Conservation (phyloP, 2,797 vertebrate species). For the Sebastes matsubarae region DNA sequence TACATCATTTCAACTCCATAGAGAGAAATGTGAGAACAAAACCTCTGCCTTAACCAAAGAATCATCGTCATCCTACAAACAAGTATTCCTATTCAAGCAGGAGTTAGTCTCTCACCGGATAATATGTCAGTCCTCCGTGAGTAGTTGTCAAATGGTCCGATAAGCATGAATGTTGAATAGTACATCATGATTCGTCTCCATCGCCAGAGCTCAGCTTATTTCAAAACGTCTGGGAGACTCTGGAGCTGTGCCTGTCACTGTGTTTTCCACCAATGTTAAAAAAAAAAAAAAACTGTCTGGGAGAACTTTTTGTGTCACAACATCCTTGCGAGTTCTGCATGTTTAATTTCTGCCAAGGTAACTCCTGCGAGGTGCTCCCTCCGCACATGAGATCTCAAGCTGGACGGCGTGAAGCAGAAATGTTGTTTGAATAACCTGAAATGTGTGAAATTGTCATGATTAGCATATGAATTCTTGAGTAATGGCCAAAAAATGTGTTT, state of each 20-base stretch:
- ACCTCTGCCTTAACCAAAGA: slow-evolving; percentile 1
- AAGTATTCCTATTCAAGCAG: slow-evolving; percentile 22
- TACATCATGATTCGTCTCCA: slow-evolving; percentile 3
- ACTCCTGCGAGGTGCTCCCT: background rate
- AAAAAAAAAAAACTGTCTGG: background rate
- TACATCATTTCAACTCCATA: slow-evolving; percentile 37
- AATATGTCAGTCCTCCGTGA: slow-evolving; percentile 10
- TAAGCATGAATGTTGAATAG: slow-evolving; percentile 52
- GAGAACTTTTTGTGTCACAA: slow-evolving; percentile 12
- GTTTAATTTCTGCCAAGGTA: slow-evolving; percentile 16
- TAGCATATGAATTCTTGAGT: background rate
- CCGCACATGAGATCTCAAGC: background rate
- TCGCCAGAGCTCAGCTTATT: slow-evolving; percentile 30
- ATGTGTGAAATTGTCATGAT: no score
- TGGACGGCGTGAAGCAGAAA: background rate
- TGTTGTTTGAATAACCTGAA: background rate
- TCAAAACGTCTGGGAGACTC: slow-evolving; percentile 21
- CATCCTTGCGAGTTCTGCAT: background rate
- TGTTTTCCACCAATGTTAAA: background rate
- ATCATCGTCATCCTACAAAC: slow-evolving; percentile 27
- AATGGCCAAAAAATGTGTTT: no score
- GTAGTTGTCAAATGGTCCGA: slow-evolving; percentile 54
- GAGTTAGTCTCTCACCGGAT: slow-evolving; percentile 32
- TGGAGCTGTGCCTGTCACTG: slow-evolving; percentile 11
- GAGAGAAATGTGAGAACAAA: slow-evolving; percentile 32